Evolutionary conservation across 2,888 invertebrate species (phyloP).

Genomic region (Cremastinae sp.): DNA sequence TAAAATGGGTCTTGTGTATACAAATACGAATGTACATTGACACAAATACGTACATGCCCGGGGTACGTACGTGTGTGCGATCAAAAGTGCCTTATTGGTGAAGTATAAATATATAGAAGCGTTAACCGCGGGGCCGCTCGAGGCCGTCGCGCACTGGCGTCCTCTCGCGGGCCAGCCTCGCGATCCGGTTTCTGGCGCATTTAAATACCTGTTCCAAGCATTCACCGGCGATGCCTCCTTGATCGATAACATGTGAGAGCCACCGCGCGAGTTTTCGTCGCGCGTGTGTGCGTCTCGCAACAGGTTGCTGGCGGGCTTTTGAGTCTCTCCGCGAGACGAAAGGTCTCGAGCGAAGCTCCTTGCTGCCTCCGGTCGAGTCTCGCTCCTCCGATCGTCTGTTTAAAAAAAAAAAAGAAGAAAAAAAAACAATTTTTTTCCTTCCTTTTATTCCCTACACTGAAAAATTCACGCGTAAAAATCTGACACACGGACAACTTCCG

Average conservation of each 20-base stretch:
- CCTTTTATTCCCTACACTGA: too few relatives aligned
- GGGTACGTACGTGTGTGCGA: slow-evolving; percentile 10
- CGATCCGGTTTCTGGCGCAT: slow-evolving; percentile 72
- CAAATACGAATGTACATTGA: not conserved
- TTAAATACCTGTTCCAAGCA: slow-evolving; percentile 75
- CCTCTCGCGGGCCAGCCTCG: slow-evolving; percentile 71
- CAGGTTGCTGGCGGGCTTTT: slow-evolving; percentile 49
- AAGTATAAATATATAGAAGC: not conserved
- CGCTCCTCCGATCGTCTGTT: not conserved
- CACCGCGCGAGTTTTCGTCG: slow-evolving; percentile 6
- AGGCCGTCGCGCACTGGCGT: slow-evolving; percentile 69
- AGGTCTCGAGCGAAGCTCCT: not conserved
- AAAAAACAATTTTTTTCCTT: too few relatives aligned
- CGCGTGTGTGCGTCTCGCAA: slow-evolving; percentile 22
- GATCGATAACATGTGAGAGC: slow-evolving; percentile 30
- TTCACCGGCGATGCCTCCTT: slow-evolving; percentile 65
- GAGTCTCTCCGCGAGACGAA: not conserved
- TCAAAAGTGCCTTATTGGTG: too few relatives aligned
- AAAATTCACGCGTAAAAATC: slow-evolving; percentile 20
- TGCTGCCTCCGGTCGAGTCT: not conserved
- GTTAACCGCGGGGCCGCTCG: slow-evolving; percentile 41
- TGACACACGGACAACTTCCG: slow-evolving; percentile 38
- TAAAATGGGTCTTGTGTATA: slow-evolving; percentile 66
- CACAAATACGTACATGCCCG: not conserved
- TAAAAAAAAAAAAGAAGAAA: too few relatives aligned